Conservation (phyloP, 2,797 vertebrate genomes). For the Tenualosa thibaudeaui region DNA sequence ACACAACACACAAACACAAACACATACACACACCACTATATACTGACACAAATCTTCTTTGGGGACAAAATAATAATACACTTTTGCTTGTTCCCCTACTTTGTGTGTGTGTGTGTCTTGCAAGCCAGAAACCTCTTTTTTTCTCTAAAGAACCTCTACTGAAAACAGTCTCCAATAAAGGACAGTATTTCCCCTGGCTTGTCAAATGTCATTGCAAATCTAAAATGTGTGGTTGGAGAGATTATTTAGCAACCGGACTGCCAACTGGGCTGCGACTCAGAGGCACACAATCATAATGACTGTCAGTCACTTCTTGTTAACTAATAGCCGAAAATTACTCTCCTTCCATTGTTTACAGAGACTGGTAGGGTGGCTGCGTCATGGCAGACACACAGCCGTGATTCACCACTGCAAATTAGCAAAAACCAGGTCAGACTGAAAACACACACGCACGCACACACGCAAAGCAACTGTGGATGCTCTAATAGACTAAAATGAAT, state of each 20-base stretch:
- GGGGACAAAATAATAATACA: slow-evolving; percentile 5
- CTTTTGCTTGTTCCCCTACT: background rate
- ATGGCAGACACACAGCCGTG: slow-evolving; percentile 14
- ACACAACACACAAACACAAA: background rate
- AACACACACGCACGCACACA: background rate
- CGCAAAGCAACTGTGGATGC: background rate
- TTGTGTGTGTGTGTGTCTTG: slow-evolving; percentile 12
- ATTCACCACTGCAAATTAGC: slow-evolving; percentile 22
- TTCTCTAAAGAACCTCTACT: background rate
- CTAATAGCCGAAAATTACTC: slow-evolving; percentile 14
- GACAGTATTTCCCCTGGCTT: background rate
- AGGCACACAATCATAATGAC: slow-evolving; percentile 18
- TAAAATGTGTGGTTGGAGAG: slow-evolving; percentile 14
- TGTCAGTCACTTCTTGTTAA: slow-evolving; percentile 3
- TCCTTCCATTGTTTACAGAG: slow-evolving; percentile 22
- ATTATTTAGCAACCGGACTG: background rate
- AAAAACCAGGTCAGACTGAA: slow-evolving; percentile 9
- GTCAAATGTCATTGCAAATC: slow-evolving; percentile 22
- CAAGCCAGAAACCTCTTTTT: slow-evolving; percentile 27
- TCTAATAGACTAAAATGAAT: background rate
- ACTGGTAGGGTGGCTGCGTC: slow-evolving; percentile 21
- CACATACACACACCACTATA: background rate
- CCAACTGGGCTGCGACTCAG: background rate
- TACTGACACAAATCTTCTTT: slow-evolving; percentile 6
- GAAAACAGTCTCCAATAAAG: background rate